Conservation (phyloP, 2,797 vertebrate species). For the Cirrhinus molitorella region DNA sequence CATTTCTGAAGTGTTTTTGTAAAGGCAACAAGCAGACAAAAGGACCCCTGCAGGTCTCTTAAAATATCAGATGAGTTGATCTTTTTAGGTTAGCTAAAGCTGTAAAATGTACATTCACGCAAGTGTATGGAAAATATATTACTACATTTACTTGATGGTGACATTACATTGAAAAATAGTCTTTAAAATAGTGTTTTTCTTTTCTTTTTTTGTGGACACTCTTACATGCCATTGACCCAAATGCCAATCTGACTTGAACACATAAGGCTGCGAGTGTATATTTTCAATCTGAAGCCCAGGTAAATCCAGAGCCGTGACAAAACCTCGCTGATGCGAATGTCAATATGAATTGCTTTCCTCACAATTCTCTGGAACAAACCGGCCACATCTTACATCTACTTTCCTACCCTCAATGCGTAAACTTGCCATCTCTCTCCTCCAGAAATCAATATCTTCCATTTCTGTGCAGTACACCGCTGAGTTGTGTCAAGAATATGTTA, state of each 20-base stretch:
- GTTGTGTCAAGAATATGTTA: constrained; percentile 42
- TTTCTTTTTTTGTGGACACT: neutral
- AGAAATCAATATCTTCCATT: constrained; percentile 54
- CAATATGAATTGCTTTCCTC: constrained; percentile 39
- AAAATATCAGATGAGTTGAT: neutral
- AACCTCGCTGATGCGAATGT: constrained; percentile 44
- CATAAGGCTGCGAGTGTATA: constrained; percentile 31
- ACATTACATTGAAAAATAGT: neutral
- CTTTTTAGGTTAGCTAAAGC: neutral
- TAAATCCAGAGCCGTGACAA: constrained; percentile 44
- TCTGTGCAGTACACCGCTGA: constrained; percentile 11
- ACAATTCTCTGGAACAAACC: constrained; percentile 44
- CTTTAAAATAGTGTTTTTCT: too few species aligned
- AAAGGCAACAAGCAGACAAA: neutral
- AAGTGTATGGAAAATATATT: neutral
- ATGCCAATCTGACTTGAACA: constrained; percentile 29
- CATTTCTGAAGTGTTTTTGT: neutral
- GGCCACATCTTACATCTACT: constrained; percentile 39
- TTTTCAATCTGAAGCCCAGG: constrained; percentile 38
- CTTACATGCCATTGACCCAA: neutral
- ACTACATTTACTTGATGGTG: neutral
- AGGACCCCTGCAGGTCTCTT: neutral
- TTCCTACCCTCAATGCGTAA: constrained; percentile 49
- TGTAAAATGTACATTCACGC: too few species aligned
- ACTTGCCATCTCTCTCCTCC: constrained; percentile 11